These are phyloP conservation scores for Erythrolamprus reginae DNA, from an alignment of 2,113 vertebrate species.

Conservation along the genomic window DNA sequence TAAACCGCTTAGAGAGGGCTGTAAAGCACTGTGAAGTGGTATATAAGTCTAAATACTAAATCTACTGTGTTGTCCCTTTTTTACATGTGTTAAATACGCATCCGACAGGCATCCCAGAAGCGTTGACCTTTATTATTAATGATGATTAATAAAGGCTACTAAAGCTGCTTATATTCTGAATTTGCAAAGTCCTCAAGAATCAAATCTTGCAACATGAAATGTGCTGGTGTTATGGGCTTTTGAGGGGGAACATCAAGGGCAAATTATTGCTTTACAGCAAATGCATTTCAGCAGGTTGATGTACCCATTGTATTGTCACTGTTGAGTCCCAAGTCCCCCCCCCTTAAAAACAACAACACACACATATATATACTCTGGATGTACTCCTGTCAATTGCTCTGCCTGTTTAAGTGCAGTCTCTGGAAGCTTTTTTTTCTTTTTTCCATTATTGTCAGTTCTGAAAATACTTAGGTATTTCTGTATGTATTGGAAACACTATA, in stretches of 20 bases:
- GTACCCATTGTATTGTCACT: constrained; percentile 31
- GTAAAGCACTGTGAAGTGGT: too few relatives aligned
- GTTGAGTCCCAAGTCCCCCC: not conserved
- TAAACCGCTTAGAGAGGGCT: too few relatives aligned
- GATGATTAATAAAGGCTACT: not conserved
- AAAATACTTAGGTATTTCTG: not conserved
- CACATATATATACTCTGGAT: constrained; percentile 6
- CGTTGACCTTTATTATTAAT: not conserved
- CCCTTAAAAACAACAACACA: not conserved
- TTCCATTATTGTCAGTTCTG: not conserved
- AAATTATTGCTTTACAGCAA: constrained; percentile 60
- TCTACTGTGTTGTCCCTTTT: not conserved
- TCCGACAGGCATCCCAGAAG: not conserved
- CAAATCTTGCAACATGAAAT: constrained; percentile 19
- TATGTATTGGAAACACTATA: constrained; percentile 40
- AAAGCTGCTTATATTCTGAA: constrained; percentile 29
- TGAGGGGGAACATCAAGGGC: constrained; percentile 24
- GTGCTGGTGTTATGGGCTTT: constrained; percentile 52
- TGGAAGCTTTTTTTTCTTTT: fast-evolving
- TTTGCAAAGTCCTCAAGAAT: constrained; percentile 33
- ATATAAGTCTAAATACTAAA: too few relatives aligned
- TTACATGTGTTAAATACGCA: not conserved
- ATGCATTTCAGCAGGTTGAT: constrained; percentile 37
- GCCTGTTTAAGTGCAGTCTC: constrained; percentile 2
- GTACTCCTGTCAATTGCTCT: constrained; percentile 25